These are phyloP conservation scores for Montipora cactus DNA, from an alignment of 64 coral and sea anemone species.

Conservation along the genomic window DNA sequence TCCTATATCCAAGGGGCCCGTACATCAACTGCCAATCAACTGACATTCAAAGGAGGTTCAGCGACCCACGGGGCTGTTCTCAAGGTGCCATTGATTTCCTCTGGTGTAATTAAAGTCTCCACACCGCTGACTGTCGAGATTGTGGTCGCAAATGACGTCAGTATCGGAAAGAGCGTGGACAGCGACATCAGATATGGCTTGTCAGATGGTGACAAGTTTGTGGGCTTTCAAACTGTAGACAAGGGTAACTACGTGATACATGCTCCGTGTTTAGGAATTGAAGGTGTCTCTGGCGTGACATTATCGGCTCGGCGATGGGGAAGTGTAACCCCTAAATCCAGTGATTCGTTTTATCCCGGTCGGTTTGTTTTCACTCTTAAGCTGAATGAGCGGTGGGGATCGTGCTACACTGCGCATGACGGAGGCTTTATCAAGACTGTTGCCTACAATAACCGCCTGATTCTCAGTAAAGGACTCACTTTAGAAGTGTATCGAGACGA, in stretches of 20 bases:
- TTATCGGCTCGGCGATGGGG: background rate
- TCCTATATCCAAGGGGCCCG: background rate
- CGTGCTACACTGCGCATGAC: conserved; percentile 41
- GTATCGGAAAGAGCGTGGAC: conserved; percentile 19
- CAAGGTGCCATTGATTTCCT: background rate
- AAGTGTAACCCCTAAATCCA: background rate
- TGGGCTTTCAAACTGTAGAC: background rate
- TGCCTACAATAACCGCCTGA: conserved; percentile 25
- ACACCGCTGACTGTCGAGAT: conserved; percentile 46
- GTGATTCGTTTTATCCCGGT: conserved; percentile 15
- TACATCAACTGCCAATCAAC: background rate
- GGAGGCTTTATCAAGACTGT: background rate
- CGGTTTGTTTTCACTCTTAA: conserved; percentile 53
- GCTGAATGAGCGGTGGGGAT: conserved; percentile 28
- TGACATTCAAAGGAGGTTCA: conserved; percentile 20
- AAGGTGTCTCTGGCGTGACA: background rate
- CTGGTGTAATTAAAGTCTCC: conserved; percentile 6
- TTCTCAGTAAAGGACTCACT: background rate
- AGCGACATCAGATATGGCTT: conserved; percentile 50
- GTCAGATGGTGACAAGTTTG: conserved; percentile 29
- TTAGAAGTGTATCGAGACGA: background rate
- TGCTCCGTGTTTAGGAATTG: background rate
- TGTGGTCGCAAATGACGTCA: conserved; percentile 39
- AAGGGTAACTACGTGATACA: background rate
- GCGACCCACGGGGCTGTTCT: background rate